These are phyloP conservation scores for Sparidentex hasta DNA, from an alignment of 2,797 vertebrate genomes.

Conservation along the genomic window DNA sequence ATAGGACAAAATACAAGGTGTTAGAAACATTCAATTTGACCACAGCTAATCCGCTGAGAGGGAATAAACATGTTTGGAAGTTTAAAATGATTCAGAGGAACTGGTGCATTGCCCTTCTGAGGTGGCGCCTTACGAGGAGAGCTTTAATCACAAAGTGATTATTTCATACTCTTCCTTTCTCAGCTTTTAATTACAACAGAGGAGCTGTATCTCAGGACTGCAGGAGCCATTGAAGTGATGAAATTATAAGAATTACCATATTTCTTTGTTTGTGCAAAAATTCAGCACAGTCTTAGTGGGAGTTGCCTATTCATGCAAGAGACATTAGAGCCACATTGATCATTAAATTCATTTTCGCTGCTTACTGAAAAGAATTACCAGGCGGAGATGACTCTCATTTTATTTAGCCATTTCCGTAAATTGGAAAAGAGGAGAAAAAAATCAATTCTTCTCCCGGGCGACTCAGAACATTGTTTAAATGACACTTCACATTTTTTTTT, in stretches of 20 bases:
- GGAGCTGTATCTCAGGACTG: constrained; percentile 65
- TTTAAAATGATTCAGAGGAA: constrained; percentile 39
- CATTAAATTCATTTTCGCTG: constrained; percentile 66
- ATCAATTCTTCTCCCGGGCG: constrained; percentile 52
- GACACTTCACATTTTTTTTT: constrained; percentile 45
- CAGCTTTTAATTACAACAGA: constrained; percentile 73
- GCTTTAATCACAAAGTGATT: constrained; percentile 64
- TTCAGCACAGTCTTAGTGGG: constrained; percentile 50
- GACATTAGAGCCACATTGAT: constrained; percentile 73
- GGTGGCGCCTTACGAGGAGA: constrained; percentile 47
- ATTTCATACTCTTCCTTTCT: constrained; percentile 66
- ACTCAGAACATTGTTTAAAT: constrained; percentile 57
- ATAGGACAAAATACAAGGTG: background rate
- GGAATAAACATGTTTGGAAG: constrained; percentile 28
- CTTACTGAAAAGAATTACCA: constrained; percentile 69
- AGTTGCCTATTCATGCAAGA: constrained; percentile 64
- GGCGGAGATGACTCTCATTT: constrained; percentile 67
- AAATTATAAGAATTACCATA: constrained; percentile 75
- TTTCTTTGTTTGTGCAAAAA: constrained; percentile 75
- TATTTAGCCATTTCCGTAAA: constrained; percentile 67
- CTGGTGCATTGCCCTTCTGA: constrained; percentile 43
- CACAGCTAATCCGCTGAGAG: constrained; percentile 9
- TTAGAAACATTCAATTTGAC: constrained; percentile 26
- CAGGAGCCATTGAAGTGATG: constrained; percentile 68
- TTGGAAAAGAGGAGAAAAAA: constrained; percentile 58